Base-by-base conservation (phyloP, 2,113 vertebrate species). In the Hippocampus zosterae region DNA sequence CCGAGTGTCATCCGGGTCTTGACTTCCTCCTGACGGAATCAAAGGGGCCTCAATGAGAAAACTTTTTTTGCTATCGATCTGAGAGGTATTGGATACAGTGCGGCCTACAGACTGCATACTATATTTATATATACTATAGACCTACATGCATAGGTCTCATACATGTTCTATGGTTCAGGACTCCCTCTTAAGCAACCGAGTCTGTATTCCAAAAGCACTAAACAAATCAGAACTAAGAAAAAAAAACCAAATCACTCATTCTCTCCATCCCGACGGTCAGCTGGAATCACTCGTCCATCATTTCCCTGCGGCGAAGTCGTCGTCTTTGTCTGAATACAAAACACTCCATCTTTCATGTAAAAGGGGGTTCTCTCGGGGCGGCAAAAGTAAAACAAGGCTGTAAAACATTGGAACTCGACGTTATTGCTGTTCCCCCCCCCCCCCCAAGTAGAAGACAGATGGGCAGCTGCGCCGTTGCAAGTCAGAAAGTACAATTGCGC, bases 341-440 rank as follows among this genome's bases (percentile, higher is more conserved):
- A 62, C 12, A 48, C 23, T 44, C 12, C 42, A 67, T 73, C 16
- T 44, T 63, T 66, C 29, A 69, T 79, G 62, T 8, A 60, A 66
- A 71, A 66, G 19, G 40, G 40, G 23, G 53, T 50, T 19, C 11
- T 65, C 29, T 67, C 52, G 18, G 41, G 48, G 33, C 1, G 16
- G 53, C 27, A 62, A 11, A 29, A 65, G 55, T 21, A 68, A 72
- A 60, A 29, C 27, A 65, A 42, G 40, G 13, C 29, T 29, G 29
- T 29, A 29, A 29, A 29, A 29, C 29, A 29, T 3, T 3, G 23
- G 2, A 65, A 46, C n/a, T 18, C 21, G 33, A 18, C 21, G 3
- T 46, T 68, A 16, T n/a, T 23, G 27, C 64, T 15, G 4, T 41
- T 25, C n/a, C n/a, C n/a, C n/a, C n/a, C n/a, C n/a, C n/a, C n/a